A percentile compares a stretch with the other conserved stretches of the same genome.
Evolutionary conservation across 2,113 vertebrate species (phyloP).

Genomic region (Chloropsis hardwickii): DNA sequence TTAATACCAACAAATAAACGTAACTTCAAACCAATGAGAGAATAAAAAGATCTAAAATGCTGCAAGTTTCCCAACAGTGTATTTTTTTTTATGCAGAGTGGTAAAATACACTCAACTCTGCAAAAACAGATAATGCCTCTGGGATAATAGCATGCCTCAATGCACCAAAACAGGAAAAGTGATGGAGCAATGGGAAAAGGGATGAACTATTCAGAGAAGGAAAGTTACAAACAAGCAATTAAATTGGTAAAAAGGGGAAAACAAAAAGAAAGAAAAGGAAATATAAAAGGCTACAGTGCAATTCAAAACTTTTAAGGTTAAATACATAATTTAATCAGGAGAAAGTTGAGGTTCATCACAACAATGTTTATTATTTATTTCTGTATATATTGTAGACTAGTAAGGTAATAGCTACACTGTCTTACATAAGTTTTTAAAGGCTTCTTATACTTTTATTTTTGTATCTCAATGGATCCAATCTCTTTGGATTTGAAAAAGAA

Average conservation of each 20-base stretch:
- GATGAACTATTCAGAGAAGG: not conserved
- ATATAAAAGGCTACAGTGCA: not conserved
- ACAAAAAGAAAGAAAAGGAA: not conserved
- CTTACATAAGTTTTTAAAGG: not conserved
- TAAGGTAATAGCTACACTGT: not conserved
- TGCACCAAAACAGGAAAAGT: not conserved
- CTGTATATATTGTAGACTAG: not conserved
- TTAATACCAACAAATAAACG: not conserved
- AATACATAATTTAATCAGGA: not conserved
- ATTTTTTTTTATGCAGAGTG: not conserved
- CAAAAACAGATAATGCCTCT: not conserved
- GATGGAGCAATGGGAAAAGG: not conserved
- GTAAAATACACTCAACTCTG: not conserved
- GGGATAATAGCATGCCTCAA: not conserved
- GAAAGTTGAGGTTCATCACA: not conserved
- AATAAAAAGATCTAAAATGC: not conserved
- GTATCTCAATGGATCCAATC: not conserved
- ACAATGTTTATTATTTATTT: not conserved
- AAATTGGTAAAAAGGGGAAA: not conserved
- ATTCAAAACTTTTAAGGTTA: not conserved
- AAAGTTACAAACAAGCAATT: not conserved
- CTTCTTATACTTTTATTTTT: not conserved
- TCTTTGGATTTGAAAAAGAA: not conserved
- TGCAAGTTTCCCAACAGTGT: not conserved
- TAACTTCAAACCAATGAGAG: not conserved